Conservation (phyloP, 2,888 invertebrate genomes). For the Venusia cambrica region DNA sequence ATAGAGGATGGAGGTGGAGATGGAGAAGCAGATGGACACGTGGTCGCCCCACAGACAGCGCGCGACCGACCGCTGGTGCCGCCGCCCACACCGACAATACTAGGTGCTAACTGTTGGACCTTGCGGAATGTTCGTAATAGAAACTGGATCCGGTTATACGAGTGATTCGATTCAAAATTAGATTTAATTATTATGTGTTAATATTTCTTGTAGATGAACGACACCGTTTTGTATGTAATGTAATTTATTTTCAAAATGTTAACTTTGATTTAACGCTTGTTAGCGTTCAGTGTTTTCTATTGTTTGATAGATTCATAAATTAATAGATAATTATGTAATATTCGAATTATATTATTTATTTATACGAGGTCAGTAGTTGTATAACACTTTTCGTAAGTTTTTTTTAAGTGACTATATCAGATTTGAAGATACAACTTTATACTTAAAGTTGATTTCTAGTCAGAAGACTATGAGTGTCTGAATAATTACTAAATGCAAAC, state of each 20-base stretch:
- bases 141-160: constrained; percentile 62
- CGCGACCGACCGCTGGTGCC: constrained; percentile 12
- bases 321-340: constrained; percentile 63
- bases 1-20: too few relatives aligned
- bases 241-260: constrained; percentile 69
- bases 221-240: constrained; percentile 71
- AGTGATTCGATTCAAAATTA: constrained; percentile 67
- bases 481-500: constrained; percentile 43
- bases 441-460: constrained; percentile 69
- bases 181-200: constrained; percentile 70
- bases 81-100: constrained; percentile 75
- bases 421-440: constrained; percentile 56
- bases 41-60: constrained; percentile 42
- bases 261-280: constrained; percentile 68
- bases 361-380: constrained; percentile 72
- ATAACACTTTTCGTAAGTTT: constrained; percentile 55
- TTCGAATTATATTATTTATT: constrained; percentile 73
- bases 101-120: constrained; percentile 78
- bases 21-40: too few relatives aligned
- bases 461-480: constrained; percentile 71
- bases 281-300: constrained; percentile 70
- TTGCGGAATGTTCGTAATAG: constrained; percentile 70
- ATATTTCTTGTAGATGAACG: constrained; percentile 65
- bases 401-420: constrained; percentile 52
- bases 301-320: constrained; percentile 63